Percentiles rank a stretch among this genome's conserved stretches.
These are phyloP conservation scores for Centruroides sculpturatus DNA, from an alignment of 1,140 invertebrate species.

Conservation along the genomic window DNA sequence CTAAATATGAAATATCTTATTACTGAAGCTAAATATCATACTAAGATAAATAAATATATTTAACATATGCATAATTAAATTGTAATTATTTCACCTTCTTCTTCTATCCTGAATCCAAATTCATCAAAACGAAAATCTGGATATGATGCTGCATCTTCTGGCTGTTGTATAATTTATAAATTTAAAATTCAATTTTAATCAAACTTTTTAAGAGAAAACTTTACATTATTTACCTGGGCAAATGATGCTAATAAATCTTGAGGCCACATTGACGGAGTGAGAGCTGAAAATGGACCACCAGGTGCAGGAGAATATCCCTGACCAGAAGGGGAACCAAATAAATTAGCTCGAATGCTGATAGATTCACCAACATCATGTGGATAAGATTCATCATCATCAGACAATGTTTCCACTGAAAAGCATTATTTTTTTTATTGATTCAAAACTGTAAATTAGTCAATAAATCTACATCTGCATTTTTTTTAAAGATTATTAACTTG, in stretches of 20 bases:
- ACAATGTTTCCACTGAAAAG: constrained; percentile 50
- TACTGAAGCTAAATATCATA: too few species aligned
- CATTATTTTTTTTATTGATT: too few species aligned
- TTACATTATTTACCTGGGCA: constrained; percentile 28
- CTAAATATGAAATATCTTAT: too few species aligned
- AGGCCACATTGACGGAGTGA: constrained; percentile 93
- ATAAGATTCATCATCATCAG: constrained; percentile 48
- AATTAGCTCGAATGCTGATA: constrained; percentile 31
- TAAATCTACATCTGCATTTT: too few species aligned
- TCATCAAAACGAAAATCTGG: constrained; percentile 73
- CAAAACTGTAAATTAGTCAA: too few species aligned
- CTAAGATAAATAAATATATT: too few species aligned
- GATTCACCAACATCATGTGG: constrained; percentile 27
- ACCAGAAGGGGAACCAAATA: constrained; percentile 28
- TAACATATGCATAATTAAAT: not conserved
- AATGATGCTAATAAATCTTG: constrained; percentile 77
- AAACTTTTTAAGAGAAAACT: not conserved
- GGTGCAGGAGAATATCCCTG: constrained; percentile 22
- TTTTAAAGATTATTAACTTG: too few species aligned
- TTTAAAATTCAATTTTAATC: not conserved
- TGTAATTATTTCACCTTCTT: constrained; percentile 40
- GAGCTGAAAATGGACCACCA: constrained; percentile 55
- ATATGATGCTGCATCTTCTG: constrained; percentile 32
- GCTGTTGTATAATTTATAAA: constrained; percentile 19
- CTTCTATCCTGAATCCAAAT: constrained; percentile 93